Base-by-base conservation (phyloP, 2,113 vertebrate species). In the Paedocypris sp. region DNA sequence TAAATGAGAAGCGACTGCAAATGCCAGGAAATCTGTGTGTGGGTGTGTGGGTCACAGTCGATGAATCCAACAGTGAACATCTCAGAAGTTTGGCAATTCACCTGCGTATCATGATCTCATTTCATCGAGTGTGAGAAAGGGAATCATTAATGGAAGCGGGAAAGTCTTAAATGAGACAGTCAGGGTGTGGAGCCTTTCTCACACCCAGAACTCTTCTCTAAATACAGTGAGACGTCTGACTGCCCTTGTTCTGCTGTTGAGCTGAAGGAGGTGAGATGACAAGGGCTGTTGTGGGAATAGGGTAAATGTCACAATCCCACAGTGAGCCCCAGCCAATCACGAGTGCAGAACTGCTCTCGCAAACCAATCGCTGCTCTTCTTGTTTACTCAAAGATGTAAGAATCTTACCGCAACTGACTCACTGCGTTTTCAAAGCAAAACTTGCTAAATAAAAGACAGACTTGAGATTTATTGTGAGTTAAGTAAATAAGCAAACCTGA, bases 261-360 rank as follows among this genome's bases (percentile, higher is more conserved):
- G 78, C 61, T 68, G 66, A 81, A 79, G 64, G 63, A 80, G 75
- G 79, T 69, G 62, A 63, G 73, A 60, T 65, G 35, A 59, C 73
- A 41, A 66, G 59, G 59, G 26, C 46, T 52, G 47, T 68, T 65
- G 78, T 76, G 84, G 80, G 87, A 91, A 90, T 73, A 60, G 45
- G 72, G 42, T 5, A 15, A 45, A 64, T 80, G 69, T 74, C 76
- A 81, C 69, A 70, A 83, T 86, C 85, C 80, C 84, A 89, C 86
- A 86, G 39, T 72, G 16, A 47, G 67, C 28, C 10, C 33, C 32
- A 74, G 73, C 74, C 59, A 70, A 75, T 76, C 58, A 72, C 60
- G 49, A 56, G 25, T 39, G 42, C 29, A 69, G 67, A 59, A 59
- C 38, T 4, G 63, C n/a, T 61, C 60, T 41, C 11, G 42, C 31